Evolutionary conservation across 2,888 invertebrate genomes (phyloP), one percentile per base, ranked within the genome.

Genomic region (Harpagoxenus sublaevis): DNA sequence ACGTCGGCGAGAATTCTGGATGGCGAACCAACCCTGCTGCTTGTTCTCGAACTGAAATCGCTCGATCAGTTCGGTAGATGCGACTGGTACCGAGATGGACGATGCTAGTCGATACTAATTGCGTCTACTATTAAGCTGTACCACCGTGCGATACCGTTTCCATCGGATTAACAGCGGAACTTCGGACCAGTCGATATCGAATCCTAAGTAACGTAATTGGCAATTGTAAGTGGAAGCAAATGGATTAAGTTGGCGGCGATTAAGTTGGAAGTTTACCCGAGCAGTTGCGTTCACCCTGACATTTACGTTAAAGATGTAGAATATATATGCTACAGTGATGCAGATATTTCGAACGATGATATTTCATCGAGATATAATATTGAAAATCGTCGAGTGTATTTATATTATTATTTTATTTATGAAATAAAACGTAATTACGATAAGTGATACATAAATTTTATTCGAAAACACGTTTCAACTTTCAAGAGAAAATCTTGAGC

Each of bases 141-240:
- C 57, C 10, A 23, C 12, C n/a, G n/a, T 23, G 48, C 65, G 65
- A 83, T 65, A 35, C 53, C 65, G 66, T 42, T 83, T 65, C 55
- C 35, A 65, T 42, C 39, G 83, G 65, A 79, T 79, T 83, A 77
- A 65, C 65, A 66, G 45, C 51, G 57, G 18, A 83, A 83, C 65
- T 77, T 66, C n/a, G 53, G n/a, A 18, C 23, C 48, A 45, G 35
- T 45, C 71, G 55, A 53, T 42, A 28, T 42, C 42, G 71, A 28
- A 57, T 57, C 35, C 79, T 45, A 57, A 79, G 57, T 79, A 73
- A 73, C 48, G 57, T 73, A 48, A 73, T 71, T 73, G 48, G 45
- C 57, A 73, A 81, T 81, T 81, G 79, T 39, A 81, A 71, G 48
- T 31, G 74, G 28, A 81, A 39, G 60, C 39, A 74, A 74, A 81